Percentiles rank a stretch among this genome's conserved stretches.
Evolutionary conservation across 2,113 vertebrate genomes (phyloP).

Genomic region (Archilochus colubris): DNA sequence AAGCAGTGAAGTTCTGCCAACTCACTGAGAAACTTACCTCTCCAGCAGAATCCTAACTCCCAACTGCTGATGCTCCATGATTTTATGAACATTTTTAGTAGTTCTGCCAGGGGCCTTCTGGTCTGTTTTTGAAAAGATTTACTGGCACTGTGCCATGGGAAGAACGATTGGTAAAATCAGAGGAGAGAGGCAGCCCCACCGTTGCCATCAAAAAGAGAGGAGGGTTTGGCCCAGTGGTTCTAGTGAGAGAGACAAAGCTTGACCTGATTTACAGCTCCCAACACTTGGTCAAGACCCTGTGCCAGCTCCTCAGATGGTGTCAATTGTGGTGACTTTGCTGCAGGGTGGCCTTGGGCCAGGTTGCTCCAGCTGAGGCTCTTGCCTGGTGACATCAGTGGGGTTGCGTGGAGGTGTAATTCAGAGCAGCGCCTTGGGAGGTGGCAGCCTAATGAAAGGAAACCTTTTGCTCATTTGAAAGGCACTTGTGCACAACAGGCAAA

Average conservation of each 20-base stretch:
- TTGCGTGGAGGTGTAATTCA: neutral
- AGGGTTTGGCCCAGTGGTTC: neutral
- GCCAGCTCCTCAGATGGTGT: neutral
- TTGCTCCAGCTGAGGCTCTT: neutral
- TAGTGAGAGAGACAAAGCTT: neutral
- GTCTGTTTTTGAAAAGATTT: neutral
- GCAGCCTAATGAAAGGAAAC: neutral
- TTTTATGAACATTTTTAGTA: conserved; percentile 4
- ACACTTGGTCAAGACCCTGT: accelerated
- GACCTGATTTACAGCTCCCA: neutral
- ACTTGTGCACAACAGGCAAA: neutral
- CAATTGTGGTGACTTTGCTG: neutral
- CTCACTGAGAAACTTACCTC: neutral
- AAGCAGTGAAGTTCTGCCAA: neutral
- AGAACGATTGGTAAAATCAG: neutral
- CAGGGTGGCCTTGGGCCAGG: neutral
- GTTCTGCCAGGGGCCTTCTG: conserved; percentile 3
- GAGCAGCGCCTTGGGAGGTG: neutral
- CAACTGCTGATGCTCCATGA: neutral
- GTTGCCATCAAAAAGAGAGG: neutral
- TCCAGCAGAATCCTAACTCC: neutral
- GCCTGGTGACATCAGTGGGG: neutral
- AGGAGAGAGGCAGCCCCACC: neutral
- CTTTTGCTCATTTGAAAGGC: neutral
- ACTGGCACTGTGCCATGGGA: neutral